A percentile compares a stretch with the other conserved stretches of the same genome.
phyloP scores from a whole-genome alignment of 2,797 vertebrate genomes.

The Cetoscarus ocellatus region DNA sequence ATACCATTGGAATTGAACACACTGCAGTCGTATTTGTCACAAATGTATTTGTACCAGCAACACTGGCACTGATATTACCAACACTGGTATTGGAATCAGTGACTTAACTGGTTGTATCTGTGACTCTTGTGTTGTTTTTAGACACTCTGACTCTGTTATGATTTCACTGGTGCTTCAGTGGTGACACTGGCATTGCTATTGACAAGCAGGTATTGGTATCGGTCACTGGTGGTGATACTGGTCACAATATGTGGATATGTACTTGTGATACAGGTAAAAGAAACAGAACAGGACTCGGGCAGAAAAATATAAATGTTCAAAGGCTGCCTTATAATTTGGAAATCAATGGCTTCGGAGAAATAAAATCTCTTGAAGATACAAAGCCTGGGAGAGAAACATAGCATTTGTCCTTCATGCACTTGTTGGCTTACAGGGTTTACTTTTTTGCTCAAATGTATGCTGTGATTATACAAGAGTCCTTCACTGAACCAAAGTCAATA shows the following conservation, averaged over 20 bases:
- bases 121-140: background rate
- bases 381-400: slow-evolving; percentile 2
- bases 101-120: background rate
- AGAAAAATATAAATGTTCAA: background rate
- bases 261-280: too few relatives aligned
- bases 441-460: slow-evolving; percentile 25
- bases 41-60: too few relatives aligned
- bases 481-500: slow-evolving; percentile 33
- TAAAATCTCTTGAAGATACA: background rate
- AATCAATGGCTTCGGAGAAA: background rate
- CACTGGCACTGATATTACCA: too few relatives aligned
- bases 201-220: background rate
- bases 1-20: too few relatives aligned
- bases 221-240: too few relatives aligned
- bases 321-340: background rate
- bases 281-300: too few relatives aligned
- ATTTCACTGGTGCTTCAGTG: too few relatives aligned
- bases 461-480: slow-evolving; percentile 27
- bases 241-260: too few relatives aligned
- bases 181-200: background rate
- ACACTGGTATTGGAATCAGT: too few relatives aligned
- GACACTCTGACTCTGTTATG: too few relatives aligned
- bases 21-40: too few relatives aligned
- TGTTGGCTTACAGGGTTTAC: slow-evolving; percentile 26
- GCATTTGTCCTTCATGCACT: slow-evolving; percentile 17